phyloP scores from a whole-genome alignment of 2,113 vertebrate genomes.

The Lagopus leucura region DNA sequence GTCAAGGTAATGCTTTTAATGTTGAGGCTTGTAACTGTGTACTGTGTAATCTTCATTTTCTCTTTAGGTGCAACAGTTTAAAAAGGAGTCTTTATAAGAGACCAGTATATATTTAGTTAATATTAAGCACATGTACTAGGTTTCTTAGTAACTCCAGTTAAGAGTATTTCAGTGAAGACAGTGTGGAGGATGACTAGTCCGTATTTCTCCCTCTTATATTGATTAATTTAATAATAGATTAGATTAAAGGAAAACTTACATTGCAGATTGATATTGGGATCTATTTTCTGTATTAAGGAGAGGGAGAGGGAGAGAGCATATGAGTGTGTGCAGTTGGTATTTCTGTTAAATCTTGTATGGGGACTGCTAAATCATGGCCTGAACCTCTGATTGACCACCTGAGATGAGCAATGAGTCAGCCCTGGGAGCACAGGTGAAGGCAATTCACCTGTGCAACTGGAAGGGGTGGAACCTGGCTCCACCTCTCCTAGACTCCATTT shows the following conservation, averaged over 20 bases:
- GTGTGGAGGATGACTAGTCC: not conserved
- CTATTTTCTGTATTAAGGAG: not conserved
- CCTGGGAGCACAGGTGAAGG: no score
- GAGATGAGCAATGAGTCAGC: no score
- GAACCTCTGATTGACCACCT: no score
- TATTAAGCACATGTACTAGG: not conserved
- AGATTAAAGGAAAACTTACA: not conserved
- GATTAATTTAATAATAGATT: not conserved
- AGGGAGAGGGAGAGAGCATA: not conserved
- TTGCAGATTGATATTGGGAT: not conserved
- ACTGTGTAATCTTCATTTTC: not conserved
- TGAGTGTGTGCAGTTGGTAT: not conserved
- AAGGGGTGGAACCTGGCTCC: no score
- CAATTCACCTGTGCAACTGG: no score
- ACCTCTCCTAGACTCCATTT: no score
- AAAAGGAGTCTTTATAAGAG: not conserved
- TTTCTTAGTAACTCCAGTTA: not conserved
- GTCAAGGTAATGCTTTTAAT: constrained; percentile 85
- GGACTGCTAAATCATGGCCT: no score
- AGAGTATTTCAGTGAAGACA: not conserved
- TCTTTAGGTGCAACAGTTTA: fast-evolving
- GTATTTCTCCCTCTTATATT: not conserved
- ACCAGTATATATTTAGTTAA: not conserved
- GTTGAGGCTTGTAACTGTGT: not conserved
- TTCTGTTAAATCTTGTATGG: not conserved